Conservation (phyloP, 1,140 invertebrate genomes). For the Arctopsyche grandis region DNA sequence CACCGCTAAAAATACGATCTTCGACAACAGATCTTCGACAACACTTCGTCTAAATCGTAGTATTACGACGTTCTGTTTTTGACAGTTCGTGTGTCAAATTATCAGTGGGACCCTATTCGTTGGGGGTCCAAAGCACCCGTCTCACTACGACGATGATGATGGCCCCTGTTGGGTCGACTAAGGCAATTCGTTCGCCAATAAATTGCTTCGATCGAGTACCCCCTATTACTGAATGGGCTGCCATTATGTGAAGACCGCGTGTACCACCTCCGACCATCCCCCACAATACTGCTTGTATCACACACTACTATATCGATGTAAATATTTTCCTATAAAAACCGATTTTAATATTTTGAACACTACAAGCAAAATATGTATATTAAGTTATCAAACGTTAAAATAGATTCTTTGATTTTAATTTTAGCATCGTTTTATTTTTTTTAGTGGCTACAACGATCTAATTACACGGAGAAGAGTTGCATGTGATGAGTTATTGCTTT, state of each 20-base stretch:
- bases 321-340: too few relatives aligned
- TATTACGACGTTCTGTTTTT: slow-evolving; percentile 2
- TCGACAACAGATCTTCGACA: too few relatives aligned
- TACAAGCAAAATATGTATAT: too few relatives aligned
- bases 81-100: slow-evolving; percentile 16
- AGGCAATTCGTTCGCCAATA: slow-evolving; percentile 30
- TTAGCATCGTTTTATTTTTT: too few relatives aligned
- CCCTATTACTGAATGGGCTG: slow-evolving; percentile 24
- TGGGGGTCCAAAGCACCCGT: background rate
- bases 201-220: slow-evolving; percentile 30
- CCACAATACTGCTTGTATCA: background rate
- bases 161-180: background rate
- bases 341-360: too few relatives aligned
- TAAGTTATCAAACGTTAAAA: too few relatives aligned
- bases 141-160: slow-evolving; percentile 13
- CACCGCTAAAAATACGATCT: too few relatives aligned
- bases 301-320: background rate
- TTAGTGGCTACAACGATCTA: too few relatives aligned
- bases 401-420: too few relatives aligned
- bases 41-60: too few relatives aligned
- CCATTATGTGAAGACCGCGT: slow-evolving; percentile 24
- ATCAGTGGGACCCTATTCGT: background rate
- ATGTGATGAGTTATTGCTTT: too few relatives aligned
- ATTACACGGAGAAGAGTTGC: too few relatives aligned
- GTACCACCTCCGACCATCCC: background rate